Percentiles rank a stretch among this genome's conserved stretches.
Conservation (phyloP, 2,113 vertebrate species). For the Perca schrenkii region DNA sequence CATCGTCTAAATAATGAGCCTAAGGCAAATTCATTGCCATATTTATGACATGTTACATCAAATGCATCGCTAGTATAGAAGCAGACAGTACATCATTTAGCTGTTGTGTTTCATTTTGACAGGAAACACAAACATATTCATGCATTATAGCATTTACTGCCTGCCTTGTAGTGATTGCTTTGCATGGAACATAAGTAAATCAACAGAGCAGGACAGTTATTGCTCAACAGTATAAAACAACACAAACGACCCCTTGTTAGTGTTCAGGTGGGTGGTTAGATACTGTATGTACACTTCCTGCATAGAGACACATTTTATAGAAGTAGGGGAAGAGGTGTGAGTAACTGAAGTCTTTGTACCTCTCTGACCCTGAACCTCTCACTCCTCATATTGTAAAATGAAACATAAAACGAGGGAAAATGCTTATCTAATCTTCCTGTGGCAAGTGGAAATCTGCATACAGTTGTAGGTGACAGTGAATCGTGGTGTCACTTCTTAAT, state of each 20-base stretch:
- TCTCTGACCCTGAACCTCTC: conserved; percentile 13
- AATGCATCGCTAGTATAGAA: not conserved
- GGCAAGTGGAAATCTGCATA: not conserved
- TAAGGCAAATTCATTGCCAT: not conserved
- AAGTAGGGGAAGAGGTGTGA: conserved; percentile 14
- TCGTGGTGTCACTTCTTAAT: not conserved
- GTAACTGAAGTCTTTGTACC: conserved; percentile 17
- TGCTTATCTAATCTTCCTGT: not conserved
- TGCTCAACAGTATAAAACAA: conserved; percentile 54
- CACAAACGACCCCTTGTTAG: conserved; percentile 48
- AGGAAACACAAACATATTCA: conserved; percentile 9
- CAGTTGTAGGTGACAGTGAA: not conserved
- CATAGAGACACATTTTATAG: conserved; percentile 33
- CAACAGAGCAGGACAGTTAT: conserved; percentile 40
- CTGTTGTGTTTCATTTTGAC: not conserved
- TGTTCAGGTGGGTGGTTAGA: conserved; percentile 34
- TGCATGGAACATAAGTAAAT: conserved; percentile 44
- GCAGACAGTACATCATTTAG: not conserved
- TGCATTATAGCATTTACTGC: conserved; percentile 27
- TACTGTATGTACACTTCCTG: conserved; percentile 41
- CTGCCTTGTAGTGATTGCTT: conserved; percentile 28
- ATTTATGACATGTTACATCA: not conserved
- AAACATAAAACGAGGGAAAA: not conserved
- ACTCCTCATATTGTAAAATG: not conserved
- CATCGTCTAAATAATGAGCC: not conserved